These are phyloP conservation scores for Tauraco erythrolophus DNA, from an alignment of 2,113 vertebrate genomes.

Conservation along the genomic window DNA sequence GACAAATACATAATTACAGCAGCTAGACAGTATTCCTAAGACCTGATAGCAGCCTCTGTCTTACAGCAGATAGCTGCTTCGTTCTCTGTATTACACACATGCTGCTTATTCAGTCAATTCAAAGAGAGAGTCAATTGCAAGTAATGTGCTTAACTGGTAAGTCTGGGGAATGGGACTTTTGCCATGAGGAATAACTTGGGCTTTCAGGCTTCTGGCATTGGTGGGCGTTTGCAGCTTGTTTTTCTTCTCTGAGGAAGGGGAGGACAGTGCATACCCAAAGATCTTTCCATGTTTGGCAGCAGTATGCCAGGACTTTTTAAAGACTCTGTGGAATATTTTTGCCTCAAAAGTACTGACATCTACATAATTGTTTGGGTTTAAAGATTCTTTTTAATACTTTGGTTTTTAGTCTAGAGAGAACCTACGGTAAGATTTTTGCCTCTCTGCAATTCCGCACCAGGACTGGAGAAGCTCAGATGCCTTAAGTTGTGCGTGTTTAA, in stretches of 20 bases:
- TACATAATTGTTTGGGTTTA: conserved; percentile 41
- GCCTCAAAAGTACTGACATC: conserved; percentile 7
- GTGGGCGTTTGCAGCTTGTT: conserved; percentile 49
- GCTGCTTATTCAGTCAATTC: neutral
- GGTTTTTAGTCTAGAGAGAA: neutral
- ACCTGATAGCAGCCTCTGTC: neutral
- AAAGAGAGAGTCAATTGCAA: neutral
- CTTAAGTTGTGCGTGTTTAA: conserved; percentile 52
- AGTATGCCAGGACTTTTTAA: neutral
- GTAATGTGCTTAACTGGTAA: conserved; percentile 41
- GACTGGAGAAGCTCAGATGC: conserved; percentile 63
- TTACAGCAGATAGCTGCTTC: neutral
- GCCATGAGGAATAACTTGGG: conserved; percentile 46
- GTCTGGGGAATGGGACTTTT: conserved; percentile 33
- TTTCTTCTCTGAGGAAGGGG: conserved; percentile 47
- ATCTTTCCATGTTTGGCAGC: conserved; percentile 60
- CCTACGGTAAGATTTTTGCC: conserved; percentile 14
- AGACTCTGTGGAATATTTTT: conserved; percentile 27
- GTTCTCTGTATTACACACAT: neutral
- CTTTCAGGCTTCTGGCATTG: conserved; percentile 54
- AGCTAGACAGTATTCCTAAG: neutral
- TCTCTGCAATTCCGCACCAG: neutral
- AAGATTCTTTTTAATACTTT: conserved; percentile 31
- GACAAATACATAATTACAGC: neutral
- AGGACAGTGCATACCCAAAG: conserved; percentile 18